A percentile compares a stretch with the other conserved stretches of the same genome.
These are phyloP conservation scores for Eupithecia vulgata DNA, from an alignment of 2,888 invertebrate genomes.

Conservation along the genomic window DNA sequence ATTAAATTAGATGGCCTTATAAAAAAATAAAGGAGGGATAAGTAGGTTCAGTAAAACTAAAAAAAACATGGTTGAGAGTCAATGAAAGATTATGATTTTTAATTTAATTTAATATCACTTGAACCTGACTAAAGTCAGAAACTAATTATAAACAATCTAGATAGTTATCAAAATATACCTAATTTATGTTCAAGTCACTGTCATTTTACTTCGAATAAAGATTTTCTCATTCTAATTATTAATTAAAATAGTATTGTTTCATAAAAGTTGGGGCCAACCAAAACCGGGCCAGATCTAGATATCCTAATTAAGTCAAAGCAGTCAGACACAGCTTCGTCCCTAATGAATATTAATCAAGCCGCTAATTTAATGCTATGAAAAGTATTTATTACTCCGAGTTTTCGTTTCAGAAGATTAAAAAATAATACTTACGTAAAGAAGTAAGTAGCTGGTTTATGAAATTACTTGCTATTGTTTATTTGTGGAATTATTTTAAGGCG, in stretches of 20 bases:
- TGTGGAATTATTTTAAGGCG: too few species aligned
- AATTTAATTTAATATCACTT: too few species aligned
- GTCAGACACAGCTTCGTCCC: slow-evolving; percentile 25
- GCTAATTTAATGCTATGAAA: slow-evolving; percentile 32
- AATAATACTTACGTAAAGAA: neutral
- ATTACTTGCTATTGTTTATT: neutral
- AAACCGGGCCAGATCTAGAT: slow-evolving; percentile 1
- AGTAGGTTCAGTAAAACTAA: too few species aligned
- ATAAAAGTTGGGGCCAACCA: neutral
- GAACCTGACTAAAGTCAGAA: neutral
- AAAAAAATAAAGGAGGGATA: too few species aligned
- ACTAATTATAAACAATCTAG: neutral
- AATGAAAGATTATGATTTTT: too few species aligned
- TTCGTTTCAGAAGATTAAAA: neutral
- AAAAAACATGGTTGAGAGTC: too few species aligned
- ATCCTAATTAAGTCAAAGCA: slow-evolving; percentile 27
- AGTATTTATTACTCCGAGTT: slow-evolving; percentile 27
- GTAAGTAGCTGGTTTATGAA: neutral
- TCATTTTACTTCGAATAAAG: neutral
- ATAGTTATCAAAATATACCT: too few species aligned
- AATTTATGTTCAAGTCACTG: neutral
- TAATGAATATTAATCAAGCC: slow-evolving; percentile 40
- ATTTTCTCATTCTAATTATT: neutral
- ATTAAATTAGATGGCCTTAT: too few species aligned
- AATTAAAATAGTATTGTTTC: neutral